Base-by-base conservation (phyloP, 1,140 invertebrate genomes). In the Augochlora pura region DNA sequence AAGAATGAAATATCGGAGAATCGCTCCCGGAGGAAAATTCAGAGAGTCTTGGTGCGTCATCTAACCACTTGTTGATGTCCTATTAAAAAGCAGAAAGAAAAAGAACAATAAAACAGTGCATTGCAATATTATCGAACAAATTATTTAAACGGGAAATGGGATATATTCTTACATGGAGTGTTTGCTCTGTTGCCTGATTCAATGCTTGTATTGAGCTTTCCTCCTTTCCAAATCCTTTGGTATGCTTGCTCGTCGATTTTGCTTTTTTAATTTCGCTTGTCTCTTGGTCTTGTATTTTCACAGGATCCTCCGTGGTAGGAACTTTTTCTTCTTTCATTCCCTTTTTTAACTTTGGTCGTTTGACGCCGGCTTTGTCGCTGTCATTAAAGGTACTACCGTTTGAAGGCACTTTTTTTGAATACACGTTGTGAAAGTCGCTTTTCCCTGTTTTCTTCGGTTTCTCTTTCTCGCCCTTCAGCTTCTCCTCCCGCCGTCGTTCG, bases 31-130 rank as follows among this genome's bases (percentile, higher is more conserved):
- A 96, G 76, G 95, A 96, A 80, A 96, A 96, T 86, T 95, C 95
- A 0, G 95, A 94, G 68, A 95, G 94, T 79, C 95, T 95, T 0
- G 97, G 97, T 5, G 96, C 95, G 83, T 97, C 96, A 88, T 97
- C 96, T 62, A 98, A 91, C 96, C 96, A 97, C 88, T 97, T 97
- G 87, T 96, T 97, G 32, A 98, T 97, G 89, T 97, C 97, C 94
- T 95, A 78, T 79, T 49, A 18, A 3, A 12, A 42, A 25, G 39
- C 39, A 66, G 21, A 66, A 66, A 71, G 70, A 79, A 18, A 67
- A 63, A 57, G 1, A 21, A 76, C 9, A 60, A 38, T 69, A 23
- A 68, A 38, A 23, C 21, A 32, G 49, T 70, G 21, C 64, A 2
- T 42, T 25, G 25, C 32, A 60, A 70, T 69, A 27, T 67, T 42